Evolutionary conservation across 2,113 vertebrate genomes (phyloP).

Genomic region (Mola mola): DNA sequence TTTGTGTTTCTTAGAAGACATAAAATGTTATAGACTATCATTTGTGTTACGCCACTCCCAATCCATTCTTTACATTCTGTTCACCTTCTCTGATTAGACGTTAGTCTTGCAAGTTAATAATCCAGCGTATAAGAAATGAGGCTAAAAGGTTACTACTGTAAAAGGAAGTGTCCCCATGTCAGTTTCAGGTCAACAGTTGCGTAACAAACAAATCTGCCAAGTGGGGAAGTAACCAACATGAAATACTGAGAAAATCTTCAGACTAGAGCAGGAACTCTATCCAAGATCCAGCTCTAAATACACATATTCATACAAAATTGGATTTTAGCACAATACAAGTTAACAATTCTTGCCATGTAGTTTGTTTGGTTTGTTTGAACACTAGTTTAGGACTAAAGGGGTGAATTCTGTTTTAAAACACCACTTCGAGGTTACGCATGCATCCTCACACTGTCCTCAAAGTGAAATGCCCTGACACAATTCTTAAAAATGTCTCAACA

Average conservation of each 20-base stretch:
- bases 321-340: too few species aligned
- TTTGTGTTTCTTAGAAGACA: too few species aligned
- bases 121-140: constrained; percentile 10
- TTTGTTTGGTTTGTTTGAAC: not conserved
- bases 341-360: too few species aligned
- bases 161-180: constrained; percentile 38
- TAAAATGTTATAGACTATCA: too few species aligned
- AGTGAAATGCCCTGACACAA: not conserved
- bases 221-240: constrained; percentile 5
- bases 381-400: too few species aligned
- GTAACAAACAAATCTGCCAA: not conserved
- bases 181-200: constrained; percentile 47
- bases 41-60: not conserved
- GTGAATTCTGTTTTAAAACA: too few species aligned
- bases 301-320: not conserved
- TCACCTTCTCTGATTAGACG: not conserved
- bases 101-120: not conserved
- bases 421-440: too few species aligned
- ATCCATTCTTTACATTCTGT: not conserved
- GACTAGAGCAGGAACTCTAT: not conserved
- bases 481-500: constrained; percentile 19
- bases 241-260: not conserved
- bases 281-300: not conserved
- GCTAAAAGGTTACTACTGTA: constrained; percentile 1
- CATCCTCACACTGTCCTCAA: not conserved